Percentiles rank a stretch among this genome's conserved stretches.
phyloP scores from a whole-genome alignment of 1,140 invertebrate species.

The Brachionus sp. region DNA sequence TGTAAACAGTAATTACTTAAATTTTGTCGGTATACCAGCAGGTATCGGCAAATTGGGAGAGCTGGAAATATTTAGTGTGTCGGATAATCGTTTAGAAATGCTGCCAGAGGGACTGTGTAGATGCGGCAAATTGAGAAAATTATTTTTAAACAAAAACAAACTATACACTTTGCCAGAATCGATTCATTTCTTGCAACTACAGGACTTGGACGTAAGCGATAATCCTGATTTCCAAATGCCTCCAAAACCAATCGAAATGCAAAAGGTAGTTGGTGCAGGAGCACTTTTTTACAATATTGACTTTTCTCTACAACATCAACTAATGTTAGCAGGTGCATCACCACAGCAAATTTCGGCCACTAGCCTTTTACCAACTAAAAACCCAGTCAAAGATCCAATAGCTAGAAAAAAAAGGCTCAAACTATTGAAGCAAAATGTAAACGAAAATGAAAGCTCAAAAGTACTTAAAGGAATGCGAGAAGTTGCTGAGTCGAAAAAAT shows the following conservation, averaged over 20 bases:
- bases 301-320: slow-evolving; percentile 88
- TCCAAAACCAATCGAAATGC: slow-evolving; percentile 69
- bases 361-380: slow-evolving; percentile 48
- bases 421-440: slow-evolving; percentile 2
- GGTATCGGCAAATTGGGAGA: slow-evolving; percentile 91
- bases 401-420: slow-evolving; percentile 46
- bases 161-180: slow-evolving; percentile 94
- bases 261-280: slow-evolving; percentile 68
- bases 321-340: slow-evolving; percentile 79
- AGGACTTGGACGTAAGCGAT: slow-evolving; percentile 80
- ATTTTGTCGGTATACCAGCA: slow-evolving; percentile 95
- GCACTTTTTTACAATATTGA: slow-evolving; percentile 97
- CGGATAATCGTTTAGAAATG: slow-evolving; percentile 94
- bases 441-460: slow-evolving; percentile 1
- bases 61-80: slow-evolving; percentile 90
- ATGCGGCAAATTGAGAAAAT: slow-evolving; percentile 88
- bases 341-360: slow-evolving; percentile 65
- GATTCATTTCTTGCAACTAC: slow-evolving; percentile 81
- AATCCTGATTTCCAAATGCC: slow-evolving; percentile 97
- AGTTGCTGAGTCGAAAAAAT: slow-evolving; percentile 78
- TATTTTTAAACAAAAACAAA: slow-evolving; percentile 86
- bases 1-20: slow-evolving; percentile 87
- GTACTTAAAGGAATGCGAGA: slow-evolving; percentile 81
- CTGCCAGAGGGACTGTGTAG: slow-evolving; percentile 94
- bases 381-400: slow-evolving; percentile 47